Evolutionary conservation across 2,113 vertebrate genomes (phyloP).

Genomic region (Hassar affinis): DNA sequence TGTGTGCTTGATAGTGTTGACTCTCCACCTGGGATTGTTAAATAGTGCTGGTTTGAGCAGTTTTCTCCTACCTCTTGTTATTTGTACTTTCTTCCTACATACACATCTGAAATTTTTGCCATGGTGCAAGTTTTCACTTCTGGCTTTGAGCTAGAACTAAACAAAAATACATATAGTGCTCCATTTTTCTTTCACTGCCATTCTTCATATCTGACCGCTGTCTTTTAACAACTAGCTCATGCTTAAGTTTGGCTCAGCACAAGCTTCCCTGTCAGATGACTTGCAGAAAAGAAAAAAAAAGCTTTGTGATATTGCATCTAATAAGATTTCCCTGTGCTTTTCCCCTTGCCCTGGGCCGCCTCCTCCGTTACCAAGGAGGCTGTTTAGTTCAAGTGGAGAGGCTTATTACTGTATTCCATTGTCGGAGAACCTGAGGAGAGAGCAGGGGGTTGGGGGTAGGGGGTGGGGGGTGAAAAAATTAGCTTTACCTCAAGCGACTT

Average conservation of each 20-base stretch:
- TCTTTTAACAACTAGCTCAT: conserved; percentile 58
- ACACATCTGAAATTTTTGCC: conserved; percentile 64
- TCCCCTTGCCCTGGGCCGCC: conserved; percentile 54
- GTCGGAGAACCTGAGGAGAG: conserved; percentile 54
- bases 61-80: conserved; percentile 49
- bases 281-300: conserved; percentile 43
- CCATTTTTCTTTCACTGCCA: conserved; percentile 42
- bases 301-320: conserved; percentile 59
- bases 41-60: conserved; percentile 71
- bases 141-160: conserved; percentile 46
- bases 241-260: conserved; percentile 43
- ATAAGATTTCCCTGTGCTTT: conserved; percentile 67
- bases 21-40: conserved; percentile 65
- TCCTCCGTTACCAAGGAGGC: conserved; percentile 45
- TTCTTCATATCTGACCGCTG: conserved; percentile 40
- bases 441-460: neutral
- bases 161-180: conserved; percentile 40
- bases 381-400: conserved; percentile 70
- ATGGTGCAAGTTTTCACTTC: conserved; percentile 56
- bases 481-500: conserved; percentile 69
- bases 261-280: conserved; percentile 56
- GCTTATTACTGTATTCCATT: conserved; percentile 68
- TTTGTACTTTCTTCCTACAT: conserved; percentile 16
- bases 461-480: neutral
- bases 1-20: conserved; percentile 62